Evolutionary conservation across 2,113 vertebrate genomes (phyloP), one percentile per base, ranked within the genome.

Genomic region (Orcinus orca): DNA sequence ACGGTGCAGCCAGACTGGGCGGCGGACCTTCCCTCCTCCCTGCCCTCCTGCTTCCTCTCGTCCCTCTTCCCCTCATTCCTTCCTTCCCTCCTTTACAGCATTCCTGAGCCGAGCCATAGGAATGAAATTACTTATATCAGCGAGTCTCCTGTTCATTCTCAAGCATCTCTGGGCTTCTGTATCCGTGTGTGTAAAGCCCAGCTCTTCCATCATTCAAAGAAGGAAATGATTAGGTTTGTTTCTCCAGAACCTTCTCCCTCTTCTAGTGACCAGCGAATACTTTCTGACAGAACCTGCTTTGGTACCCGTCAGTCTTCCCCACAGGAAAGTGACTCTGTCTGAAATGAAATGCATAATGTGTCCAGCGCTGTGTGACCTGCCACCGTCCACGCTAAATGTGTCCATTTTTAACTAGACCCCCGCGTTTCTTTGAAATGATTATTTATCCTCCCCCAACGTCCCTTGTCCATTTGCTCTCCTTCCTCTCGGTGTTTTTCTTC

Each of bases 351-450:
- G 80, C 47, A 0, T 50, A 44, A 31, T 44, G 76, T 96, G 92
- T 97, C 92, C 90, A 63, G 95, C 8, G 1, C 53, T 20, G 1
- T 47, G 92, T 92, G 97, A 96, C 95, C 88, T 60, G 80, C 95
- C 80, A 65, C 96, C 29, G 6, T 26, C 8, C 8, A 88, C 15
- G 3, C 74, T 81, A 85, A 93, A 90, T 94, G 82, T 95, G 97
- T 97, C 96, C 93, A 83, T 94, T 94, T 83, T 96, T 91, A 96
- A 96, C 91, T 62, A 94, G 81, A 70, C 82, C 85, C 53, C 41
- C 53, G 74, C 0, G 4, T 88, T 94, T 83, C 92, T 95, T 89
- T 71, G 67, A 97, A 89, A 88, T 50, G 15, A n/a, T 91, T 91
- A 82, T 60, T 96, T 73, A 20, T 82, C 50, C 47, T 95, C 60